phyloP scores from a whole-genome alignment of 1,140 invertebrate genomes.

The Euwallacea similis region DNA sequence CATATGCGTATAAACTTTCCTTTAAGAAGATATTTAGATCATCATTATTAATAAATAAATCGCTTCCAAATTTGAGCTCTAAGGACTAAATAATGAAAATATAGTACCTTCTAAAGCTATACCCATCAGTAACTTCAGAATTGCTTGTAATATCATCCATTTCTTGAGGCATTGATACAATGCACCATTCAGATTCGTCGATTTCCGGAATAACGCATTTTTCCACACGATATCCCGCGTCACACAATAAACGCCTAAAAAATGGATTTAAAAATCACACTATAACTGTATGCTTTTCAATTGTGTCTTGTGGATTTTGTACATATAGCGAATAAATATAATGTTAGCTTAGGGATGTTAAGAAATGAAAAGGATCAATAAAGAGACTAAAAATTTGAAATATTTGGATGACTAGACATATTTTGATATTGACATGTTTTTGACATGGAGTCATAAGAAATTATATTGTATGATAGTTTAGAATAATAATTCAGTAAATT shows the following conservation, averaged over 20 bases:
- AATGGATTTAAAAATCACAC: neutral
- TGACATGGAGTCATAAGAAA: no score
- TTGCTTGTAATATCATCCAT: slow-evolving; percentile 45
- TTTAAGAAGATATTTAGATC: no score
- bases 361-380: neutral
- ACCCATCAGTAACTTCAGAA: slow-evolving; percentile 42
- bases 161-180: slow-evolving; percentile 42
- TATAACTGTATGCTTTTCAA: neutral
- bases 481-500: no score
- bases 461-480: no score
- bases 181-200: slow-evolving; percentile 38
- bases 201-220: slow-evolving; percentile 42
- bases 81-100: neutral
- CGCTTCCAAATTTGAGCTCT: neutral
- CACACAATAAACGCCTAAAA: slow-evolving; percentile 38
- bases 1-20: no score
- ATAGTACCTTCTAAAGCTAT: slow-evolving; percentile 30
- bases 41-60: no score
- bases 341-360: neutral
- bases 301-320: neutral
- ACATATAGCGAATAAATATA: neutral
- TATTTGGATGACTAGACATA: no score
- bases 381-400: no score
- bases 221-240: slow-evolving; percentile 44
- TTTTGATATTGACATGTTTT: slow-evolving; percentile 6